Percentiles rank a stretch among this genome's conserved stretches.
Evolutionary conservation across 2,113 vertebrate genomes (phyloP).

Genomic region (Chaetodon trifascialis): DNA sequence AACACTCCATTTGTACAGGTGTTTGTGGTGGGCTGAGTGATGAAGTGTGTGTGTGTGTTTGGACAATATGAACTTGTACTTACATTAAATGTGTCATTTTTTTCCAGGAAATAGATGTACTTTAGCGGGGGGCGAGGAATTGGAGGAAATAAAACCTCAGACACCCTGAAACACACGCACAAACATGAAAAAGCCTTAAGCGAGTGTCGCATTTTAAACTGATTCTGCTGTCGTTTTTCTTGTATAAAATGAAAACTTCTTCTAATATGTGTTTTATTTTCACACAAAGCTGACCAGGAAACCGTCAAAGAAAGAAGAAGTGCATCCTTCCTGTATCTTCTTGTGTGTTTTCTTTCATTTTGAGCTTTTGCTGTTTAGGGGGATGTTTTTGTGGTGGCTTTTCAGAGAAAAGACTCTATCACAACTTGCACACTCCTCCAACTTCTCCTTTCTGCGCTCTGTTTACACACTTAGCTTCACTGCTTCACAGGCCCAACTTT

Average conservation of each 20-base stretch:
- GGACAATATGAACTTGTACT: background rate
- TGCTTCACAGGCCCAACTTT: background rate
- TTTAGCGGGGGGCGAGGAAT: constrained; percentile 68
- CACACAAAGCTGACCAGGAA: background rate
- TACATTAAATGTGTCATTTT: constrained; percentile 53
- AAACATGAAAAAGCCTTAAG: background rate
- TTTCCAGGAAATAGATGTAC: constrained; percentile 71
- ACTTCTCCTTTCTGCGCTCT: constrained; percentile 33
- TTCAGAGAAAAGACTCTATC: background rate
- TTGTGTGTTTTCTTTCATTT: background rate
- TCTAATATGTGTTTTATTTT: too few relatives aligned
- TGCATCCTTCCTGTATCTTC: background rate
- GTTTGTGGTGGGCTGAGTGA: background rate
- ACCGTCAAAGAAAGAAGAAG: background rate
- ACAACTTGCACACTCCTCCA: background rate
- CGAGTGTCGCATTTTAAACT: too few relatives aligned
- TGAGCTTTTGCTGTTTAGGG: background rate
- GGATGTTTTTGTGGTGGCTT: constrained; percentile 2
- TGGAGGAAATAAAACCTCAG: constrained; percentile 65
- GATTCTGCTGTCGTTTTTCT: too few relatives aligned
- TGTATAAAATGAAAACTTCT: too few relatives aligned
- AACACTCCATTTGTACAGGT: background rate
- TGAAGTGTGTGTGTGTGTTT: background rate
- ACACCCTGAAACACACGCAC: constrained; percentile 61
- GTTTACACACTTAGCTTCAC: background rate